phyloP scores from a whole-genome alignment of 2,797 vertebrate species.

The Pantherophis vulpinus region DNA sequence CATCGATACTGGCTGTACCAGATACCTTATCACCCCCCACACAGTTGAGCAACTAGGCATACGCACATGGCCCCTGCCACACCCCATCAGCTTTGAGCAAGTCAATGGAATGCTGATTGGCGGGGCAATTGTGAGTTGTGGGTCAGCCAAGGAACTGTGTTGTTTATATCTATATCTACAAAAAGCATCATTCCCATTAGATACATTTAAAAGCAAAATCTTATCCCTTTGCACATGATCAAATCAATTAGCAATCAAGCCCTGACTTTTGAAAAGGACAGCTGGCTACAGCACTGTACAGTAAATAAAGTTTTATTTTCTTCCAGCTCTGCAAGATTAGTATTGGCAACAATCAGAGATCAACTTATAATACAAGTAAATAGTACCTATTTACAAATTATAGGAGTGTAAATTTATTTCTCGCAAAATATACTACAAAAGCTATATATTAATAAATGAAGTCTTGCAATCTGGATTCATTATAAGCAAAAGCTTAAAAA shows the following conservation, averaged over 20 bases:
- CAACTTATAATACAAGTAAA: conserved; percentile 79
- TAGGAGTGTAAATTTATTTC: conserved; percentile 76
- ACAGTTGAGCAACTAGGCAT: no score
- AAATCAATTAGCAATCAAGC: not conserved
- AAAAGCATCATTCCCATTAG: not conserved
- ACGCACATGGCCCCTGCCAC: no score
- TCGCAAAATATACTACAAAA: conserved; percentile 90
- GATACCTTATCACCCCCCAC: no score
- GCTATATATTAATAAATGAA: conserved; percentile 81
- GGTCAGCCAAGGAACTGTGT: not conserved
- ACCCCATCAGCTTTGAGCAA: no score
- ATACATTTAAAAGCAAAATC: not conserved
- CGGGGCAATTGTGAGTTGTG: no score
- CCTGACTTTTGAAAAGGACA: conserved; percentile 6
- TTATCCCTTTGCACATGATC: not conserved
- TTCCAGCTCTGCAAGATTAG: conserved; percentile 80
- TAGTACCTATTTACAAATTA: conserved; percentile 89
- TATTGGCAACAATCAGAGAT: conserved; percentile 80
- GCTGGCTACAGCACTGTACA: conserved; percentile 64
- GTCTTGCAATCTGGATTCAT: conserved; percentile 76
- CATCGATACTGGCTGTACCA: no score
- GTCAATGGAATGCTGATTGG: no score
- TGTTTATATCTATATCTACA: not conserved
- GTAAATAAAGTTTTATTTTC: conserved; percentile 94
- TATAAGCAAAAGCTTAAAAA: conserved; percentile 71